A percentile compares a stretch with the other conserved stretches of the same genome.
Evolutionary conservation across 2,797 vertebrate genomes (phyloP).

Genomic region (Salmo trutta): DNA sequence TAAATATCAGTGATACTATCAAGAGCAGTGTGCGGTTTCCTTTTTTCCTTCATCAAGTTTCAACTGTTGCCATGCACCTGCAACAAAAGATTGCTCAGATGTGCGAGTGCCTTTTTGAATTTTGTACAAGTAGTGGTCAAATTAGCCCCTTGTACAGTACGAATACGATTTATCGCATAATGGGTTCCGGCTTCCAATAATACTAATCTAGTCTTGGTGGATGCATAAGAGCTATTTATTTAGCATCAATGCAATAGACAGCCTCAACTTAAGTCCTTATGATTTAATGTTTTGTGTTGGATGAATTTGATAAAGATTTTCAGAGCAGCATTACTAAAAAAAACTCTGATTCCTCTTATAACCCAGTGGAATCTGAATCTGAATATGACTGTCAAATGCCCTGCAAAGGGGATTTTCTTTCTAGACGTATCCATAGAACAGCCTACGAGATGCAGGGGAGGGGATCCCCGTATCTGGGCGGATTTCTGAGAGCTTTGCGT

Average conservation of each 20-base stretch:
- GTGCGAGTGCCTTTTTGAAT: too few relatives aligned
- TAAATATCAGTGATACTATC: too few relatives aligned
- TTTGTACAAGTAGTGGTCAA: slow-evolving; percentile 17
- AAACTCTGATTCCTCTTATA: not conserved
- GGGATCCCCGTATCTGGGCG: not conserved
- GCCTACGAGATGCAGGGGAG: not conserved
- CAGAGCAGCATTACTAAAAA: not conserved
- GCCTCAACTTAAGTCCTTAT: slow-evolving; percentile 18
- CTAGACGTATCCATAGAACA: slow-evolving; percentile 10
- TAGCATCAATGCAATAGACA: slow-evolving; percentile 8
- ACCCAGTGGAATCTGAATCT: slow-evolving; percentile 10
- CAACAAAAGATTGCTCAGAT: too few relatives aligned
- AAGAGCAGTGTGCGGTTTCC: too few relatives aligned
- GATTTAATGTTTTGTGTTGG: slow-evolving; percentile 10
- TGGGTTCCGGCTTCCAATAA: slow-evolving; percentile 11
- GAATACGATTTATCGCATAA: slow-evolving; percentile 42
- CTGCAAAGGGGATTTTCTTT: slow-evolving; percentile 15
- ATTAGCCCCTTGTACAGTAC: slow-evolving; percentile 15
- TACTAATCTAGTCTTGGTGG: slow-evolving; percentile 4
- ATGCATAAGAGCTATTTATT: slow-evolving; percentile 6
- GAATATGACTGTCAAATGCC: slow-evolving; percentile 28
- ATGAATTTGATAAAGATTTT: slow-evolving; percentile 7
- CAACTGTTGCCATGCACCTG: too few relatives aligned
- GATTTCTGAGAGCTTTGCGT: slow-evolving; percentile 22
- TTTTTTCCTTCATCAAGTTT: too few relatives aligned